Percentiles rank a stretch among this genome's conserved stretches.
Evolutionary conservation across 2,797 vertebrate species (phyloP).

Genomic region (Poliocrania exsul): DNA sequence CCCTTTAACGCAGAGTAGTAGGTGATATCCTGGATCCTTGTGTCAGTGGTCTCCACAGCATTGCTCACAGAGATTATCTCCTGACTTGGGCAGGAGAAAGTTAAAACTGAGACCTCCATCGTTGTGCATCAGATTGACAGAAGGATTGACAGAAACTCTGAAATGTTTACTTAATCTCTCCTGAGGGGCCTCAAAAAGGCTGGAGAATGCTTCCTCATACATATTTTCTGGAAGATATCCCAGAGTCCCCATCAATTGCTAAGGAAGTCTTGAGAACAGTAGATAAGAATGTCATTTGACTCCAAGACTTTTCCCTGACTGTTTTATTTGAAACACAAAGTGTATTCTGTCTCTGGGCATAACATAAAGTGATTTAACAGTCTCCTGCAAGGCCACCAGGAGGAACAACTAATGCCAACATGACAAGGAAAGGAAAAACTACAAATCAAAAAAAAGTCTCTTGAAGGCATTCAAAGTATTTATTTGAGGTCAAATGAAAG

Average conservation of each 20-base stretch:
- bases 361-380: background rate
- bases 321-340: background rate
- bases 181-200: background rate
- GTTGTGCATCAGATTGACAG: background rate
- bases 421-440: background rate
- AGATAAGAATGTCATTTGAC: background rate
- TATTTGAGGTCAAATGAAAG: background rate
- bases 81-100: background rate
- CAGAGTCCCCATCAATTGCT: background rate
- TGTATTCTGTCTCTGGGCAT: background rate
- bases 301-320: background rate
- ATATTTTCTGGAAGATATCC: background rate
- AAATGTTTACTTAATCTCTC: background rate
- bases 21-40: background rate
- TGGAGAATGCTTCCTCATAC: background rate
- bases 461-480: background rate
- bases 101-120: background rate
- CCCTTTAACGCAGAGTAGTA: rapidly evolving
- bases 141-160: background rate
- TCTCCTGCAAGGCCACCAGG: background rate
- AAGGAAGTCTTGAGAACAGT: background rate
- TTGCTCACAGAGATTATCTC: background rate
- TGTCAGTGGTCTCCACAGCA: background rate
- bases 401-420: background rate
- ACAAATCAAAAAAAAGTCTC: background rate